phyloP scores from a whole-genome alignment of 2,888 invertebrate species.

The Toxonevra muliebris region DNA sequence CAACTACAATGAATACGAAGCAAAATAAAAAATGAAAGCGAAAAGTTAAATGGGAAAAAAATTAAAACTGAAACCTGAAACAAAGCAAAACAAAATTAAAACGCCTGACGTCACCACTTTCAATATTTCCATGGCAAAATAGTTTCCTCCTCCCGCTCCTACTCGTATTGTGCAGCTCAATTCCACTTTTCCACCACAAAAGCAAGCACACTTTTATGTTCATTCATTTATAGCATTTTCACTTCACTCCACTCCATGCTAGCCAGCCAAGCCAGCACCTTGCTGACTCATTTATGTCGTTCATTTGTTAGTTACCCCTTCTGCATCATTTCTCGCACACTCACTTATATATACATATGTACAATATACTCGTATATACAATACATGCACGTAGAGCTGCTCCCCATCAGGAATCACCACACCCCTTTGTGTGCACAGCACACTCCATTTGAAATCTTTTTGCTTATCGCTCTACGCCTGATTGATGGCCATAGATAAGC shows the following conservation, averaged over 20 bases:
- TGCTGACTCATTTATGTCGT: conserved; percentile 23
- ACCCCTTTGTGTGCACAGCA: conserved; percentile 28
- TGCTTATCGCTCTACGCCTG: conserved; percentile 65
- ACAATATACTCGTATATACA: conserved; percentile 9
- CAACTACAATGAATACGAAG: too few relatives aligned
- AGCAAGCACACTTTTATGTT: too few relatives aligned
- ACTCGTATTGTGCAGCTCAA: too few relatives aligned
- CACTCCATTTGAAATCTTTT: conserved; percentile 65
- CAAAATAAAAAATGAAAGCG: too few relatives aligned
- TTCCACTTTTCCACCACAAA: too few relatives aligned
- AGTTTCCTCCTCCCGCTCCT: too few relatives aligned
- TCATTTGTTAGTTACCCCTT: conserved; percentile 21
- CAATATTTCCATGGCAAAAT: not conserved
- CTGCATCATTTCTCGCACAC: not conserved
- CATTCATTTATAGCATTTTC: too few relatives aligned
- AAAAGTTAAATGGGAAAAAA: too few relatives aligned
- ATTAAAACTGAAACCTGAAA: too few relatives aligned
- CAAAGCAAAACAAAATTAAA: not conserved
- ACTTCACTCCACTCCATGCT: too few relatives aligned
- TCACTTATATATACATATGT: conserved; percentile 1
- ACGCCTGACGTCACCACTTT: not conserved
- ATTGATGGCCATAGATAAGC: conserved; percentile 66
- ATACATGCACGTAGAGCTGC: not conserved
- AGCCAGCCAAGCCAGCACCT: conserved; percentile 1
- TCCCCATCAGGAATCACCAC: not conserved